Evolutionary conservation across 2,888 invertebrate species (phyloP).

Genomic region (Clunio marinus): DNA sequence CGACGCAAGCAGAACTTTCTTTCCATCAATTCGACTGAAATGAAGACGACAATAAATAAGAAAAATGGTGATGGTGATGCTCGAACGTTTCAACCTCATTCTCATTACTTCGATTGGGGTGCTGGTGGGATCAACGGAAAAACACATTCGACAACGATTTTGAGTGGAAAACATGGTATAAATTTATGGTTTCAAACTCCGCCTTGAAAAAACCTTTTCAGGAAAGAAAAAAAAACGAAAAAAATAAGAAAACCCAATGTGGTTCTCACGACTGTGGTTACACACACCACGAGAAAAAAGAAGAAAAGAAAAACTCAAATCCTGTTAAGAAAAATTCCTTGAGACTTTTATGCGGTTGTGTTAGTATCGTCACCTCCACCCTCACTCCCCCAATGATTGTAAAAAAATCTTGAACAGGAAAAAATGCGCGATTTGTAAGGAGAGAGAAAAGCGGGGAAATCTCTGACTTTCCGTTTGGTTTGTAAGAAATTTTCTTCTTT

Average conservation of each 20-base stretch:
- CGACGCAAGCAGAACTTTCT: not conserved
- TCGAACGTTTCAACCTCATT: not conserved
- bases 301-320: slow-evolving; percentile 25
- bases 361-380: slow-evolving; percentile 6
- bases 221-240: slow-evolving; percentile 21
- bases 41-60: slow-evolving; percentile 10
- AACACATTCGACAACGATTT: not conserved
- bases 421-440: slow-evolving; percentile 33
- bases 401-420: slow-evolving; percentile 8
- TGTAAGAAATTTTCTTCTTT: slow-evolving; percentile 18
- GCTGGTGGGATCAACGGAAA: not conserved
- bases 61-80: slow-evolving; percentile 30
- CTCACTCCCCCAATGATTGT: not conserved
- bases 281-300: not conserved
- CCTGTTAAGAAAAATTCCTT: slow-evolving; percentile 27
- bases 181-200: slow-evolving; percentile 36
- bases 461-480: not conserved
- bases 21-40: not conserved
- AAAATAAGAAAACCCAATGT: slow-evolving; percentile 27
- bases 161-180: not conserved
- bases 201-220: slow-evolving; percentile 13
- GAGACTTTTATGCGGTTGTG: not conserved
- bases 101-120: not conserved
- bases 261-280: slow-evolving; percentile 34
- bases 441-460: slow-evolving; percentile 32